These are phyloP conservation scores for Cantharis rufa DNA, from an alignment of 2,888 invertebrate genomes.

Conservation along the genomic window DNA sequence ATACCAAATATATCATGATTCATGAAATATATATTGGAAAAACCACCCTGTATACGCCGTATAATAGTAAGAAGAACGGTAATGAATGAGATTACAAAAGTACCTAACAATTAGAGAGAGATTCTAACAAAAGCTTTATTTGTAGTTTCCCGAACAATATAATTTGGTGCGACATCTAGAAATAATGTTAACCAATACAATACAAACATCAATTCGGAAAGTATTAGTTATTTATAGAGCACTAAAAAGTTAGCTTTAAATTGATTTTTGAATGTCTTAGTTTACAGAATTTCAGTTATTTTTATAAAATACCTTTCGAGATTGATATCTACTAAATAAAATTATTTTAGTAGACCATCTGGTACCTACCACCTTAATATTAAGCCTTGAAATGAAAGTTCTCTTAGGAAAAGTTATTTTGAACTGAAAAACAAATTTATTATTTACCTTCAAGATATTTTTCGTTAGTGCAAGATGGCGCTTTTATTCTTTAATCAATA, in stretches of 20 bases:
- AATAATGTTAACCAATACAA: neutral
- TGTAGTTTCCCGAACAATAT: neutral
- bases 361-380: neutral
- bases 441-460: neutral
- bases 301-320: neutral
- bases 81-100: neutral
- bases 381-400: neutral
- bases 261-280: neutral
- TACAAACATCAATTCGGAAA: neutral
- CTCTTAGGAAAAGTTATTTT: neutral
- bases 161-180: neutral
- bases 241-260: neutral
- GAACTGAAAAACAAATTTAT: neutral
- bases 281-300: neutral
- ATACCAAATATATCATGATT: too few species aligned
- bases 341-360: neutral
- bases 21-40: neutral
- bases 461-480: slow-evolving; percentile 14
- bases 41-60: neutral
- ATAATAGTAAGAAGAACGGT: neutral
- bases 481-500: slow-evolving; percentile 20
- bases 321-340: neutral
- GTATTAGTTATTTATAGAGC: neutral
- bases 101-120: neutral
- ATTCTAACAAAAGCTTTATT: neutral